Evolutionary conservation across 2,888 invertebrate species (phyloP).

Genomic region (Leptopilina myrica): DNA sequence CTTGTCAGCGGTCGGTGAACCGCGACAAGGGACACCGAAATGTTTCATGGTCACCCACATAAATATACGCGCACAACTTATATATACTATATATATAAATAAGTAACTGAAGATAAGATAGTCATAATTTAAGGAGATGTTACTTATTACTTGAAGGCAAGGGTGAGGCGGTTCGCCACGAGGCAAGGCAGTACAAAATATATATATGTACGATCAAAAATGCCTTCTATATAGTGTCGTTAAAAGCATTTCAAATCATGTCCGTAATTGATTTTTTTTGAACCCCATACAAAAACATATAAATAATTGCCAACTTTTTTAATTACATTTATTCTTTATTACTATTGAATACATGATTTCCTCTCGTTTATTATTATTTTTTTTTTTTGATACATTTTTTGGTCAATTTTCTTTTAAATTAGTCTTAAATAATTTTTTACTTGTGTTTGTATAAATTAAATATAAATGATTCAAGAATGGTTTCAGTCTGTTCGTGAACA

Average conservation of each 20-base stretch:
- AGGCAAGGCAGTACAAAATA: constrained; percentile 59
- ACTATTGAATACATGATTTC: too few relatives aligned
- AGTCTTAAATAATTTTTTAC: not conserved
- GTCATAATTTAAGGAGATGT: constrained; percentile 70
- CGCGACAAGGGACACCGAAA: constrained; percentile 65
- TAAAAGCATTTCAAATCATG: constrained; percentile 65
- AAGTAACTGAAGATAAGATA: constrained; percentile 71
- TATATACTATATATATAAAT: constrained; percentile 49
- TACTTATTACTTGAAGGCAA: constrained; percentile 63
- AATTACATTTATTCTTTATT: too few relatives aligned
- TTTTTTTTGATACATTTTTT: too few relatives aligned
- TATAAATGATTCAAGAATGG: too few relatives aligned
- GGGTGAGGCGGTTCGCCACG: constrained; percentile 58
- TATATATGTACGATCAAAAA: constrained; percentile 58
- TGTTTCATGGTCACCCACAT: constrained; percentile 69
- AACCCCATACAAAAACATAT: not conserved
- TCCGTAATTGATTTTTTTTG: constrained; percentile 58
- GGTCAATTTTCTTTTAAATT: too few relatives aligned
- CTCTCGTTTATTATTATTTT: too few relatives aligned
- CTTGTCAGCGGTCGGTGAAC: constrained; percentile 61
- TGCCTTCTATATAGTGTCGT: constrained; percentile 59
- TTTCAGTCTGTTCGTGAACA: too few relatives aligned
- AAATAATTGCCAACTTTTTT: not conserved
- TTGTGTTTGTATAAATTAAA: not conserved
- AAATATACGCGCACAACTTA: constrained; percentile 65